These are phyloP conservation scores for Ecdyonurus torrentis DNA, from an alignment of 2,888 invertebrate genomes.

Conservation along the genomic window DNA sequence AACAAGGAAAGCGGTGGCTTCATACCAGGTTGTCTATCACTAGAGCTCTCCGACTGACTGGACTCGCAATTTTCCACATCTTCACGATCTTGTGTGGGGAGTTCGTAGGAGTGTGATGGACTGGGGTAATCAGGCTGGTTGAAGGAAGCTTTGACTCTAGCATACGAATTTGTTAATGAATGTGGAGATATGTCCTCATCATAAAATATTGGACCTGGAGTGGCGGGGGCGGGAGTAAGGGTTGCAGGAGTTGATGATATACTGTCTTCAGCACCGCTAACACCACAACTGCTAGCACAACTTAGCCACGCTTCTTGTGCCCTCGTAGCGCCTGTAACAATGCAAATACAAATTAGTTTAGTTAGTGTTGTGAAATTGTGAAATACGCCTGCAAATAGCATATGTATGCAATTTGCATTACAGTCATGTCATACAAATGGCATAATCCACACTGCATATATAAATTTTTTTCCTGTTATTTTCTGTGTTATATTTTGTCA, in stretches of 20 bases:
- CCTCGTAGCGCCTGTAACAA: neutral
- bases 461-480: no score
- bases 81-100: no score
- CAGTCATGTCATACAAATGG: no score
- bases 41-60: neutral
- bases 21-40: neutral
- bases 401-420: no score
- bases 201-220: neutral
- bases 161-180: neutral
- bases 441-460: no score
- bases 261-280: neutral
- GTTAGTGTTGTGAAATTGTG: no score
- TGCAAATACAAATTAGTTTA: no score
- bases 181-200: neutral
- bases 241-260: neutral
- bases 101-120: neutral
- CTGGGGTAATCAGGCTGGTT: neutral
- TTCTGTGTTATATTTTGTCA: no score
- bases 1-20: conserved; percentile 37
- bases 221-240: neutral
- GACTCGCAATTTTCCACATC: no score
- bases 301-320: neutral
- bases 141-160: neutral
- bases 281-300: neutral
- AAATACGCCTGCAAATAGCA: no score